Base-by-base conservation (phyloP, 2,113 vertebrate genomes). In the Penelope pileata region DNA sequence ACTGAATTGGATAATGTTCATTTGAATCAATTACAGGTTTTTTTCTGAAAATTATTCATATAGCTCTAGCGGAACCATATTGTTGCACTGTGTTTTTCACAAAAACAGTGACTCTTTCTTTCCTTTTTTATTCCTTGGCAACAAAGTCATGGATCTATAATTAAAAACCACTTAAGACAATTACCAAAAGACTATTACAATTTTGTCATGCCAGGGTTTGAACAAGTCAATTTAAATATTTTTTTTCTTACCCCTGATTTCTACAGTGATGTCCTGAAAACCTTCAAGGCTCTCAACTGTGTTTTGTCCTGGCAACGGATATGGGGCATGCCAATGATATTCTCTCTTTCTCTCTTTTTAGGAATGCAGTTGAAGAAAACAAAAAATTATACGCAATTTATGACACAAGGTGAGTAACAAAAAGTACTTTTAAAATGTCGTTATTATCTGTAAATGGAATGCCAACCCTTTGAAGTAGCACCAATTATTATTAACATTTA, bases 331-430 rank as follows among this genome's bases (percentile, higher is more conserved):
- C 8, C 79, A 91, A 73, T 94, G 29, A 96, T 81, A 90, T 50
- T 79, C 26, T 97, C 59, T 97, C 38, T 91, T 58, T 97, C 85
- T 97, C 97, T 80, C 97, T 98, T 98, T 97, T 64, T 96, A 99
- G 99, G 99, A 99, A 99, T 60, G 99, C 99, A 48, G 98, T 98
- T 72, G 98, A 99, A 93, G 99, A 99, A 95, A 99, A 99, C 97
- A 99, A 99, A 94, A 99, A 98, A 96, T 96, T 99, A n/a, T 99
- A 98, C 78, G 98, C 98, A 78, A 98, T 99, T 97, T 99, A 99
- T 90, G 99, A 99, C 68, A 99, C 99, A 47, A 99, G 99, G 99
- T 99, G 95, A 98, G 98, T 76, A 62, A 67, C 24, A 77, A 77
- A 70, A 73, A 40, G 23, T 79, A 42, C 9, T 70, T 93, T 51